Conservation (phyloP, 2,797 vertebrate genomes). For the Hapalemur alaotrensis region DNA sequence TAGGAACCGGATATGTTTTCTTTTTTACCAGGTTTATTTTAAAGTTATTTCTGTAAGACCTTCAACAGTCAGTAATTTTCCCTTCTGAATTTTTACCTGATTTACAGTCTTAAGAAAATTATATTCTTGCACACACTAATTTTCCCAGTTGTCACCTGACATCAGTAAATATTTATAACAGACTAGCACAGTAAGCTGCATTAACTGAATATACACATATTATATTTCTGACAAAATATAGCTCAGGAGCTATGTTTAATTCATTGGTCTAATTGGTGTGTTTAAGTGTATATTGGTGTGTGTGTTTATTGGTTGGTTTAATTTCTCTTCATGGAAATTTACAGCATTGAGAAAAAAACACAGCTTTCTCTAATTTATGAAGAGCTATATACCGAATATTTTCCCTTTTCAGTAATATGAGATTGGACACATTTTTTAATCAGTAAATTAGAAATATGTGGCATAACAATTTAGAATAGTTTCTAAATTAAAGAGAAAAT, state of each 20-base stretch:
- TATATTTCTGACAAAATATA: conserved; percentile 28
- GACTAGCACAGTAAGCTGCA: not conserved
- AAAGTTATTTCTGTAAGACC: not conserved
- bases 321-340: conserved; percentile 28
- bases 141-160: conserved; percentile 20
- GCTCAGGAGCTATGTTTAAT: not conserved
- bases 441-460: not conserved
- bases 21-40: not conserved
- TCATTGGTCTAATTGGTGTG: not conserved
- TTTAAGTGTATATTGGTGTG: not conserved
- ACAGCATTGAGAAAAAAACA: not conserved
- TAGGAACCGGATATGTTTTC: not conserved
- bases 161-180: conserved; percentile 53
- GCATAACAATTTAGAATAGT: not conserved
- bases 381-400: not conserved
- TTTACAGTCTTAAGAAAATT: conserved; percentile 30
- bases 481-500: conserved; percentile 42
- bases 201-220: not conserved
- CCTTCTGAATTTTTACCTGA: conserved; percentile 35
- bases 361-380: conserved; percentile 22
- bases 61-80: not conserved
- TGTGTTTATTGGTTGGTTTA: not conserved
- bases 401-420: conserved; percentile 9
- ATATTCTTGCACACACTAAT: not conserved
- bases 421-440: not conserved